Evolutionary conservation across 2,113 vertebrate species (phyloP).

Genomic region (Zonotrichia leucophrys): DNA sequence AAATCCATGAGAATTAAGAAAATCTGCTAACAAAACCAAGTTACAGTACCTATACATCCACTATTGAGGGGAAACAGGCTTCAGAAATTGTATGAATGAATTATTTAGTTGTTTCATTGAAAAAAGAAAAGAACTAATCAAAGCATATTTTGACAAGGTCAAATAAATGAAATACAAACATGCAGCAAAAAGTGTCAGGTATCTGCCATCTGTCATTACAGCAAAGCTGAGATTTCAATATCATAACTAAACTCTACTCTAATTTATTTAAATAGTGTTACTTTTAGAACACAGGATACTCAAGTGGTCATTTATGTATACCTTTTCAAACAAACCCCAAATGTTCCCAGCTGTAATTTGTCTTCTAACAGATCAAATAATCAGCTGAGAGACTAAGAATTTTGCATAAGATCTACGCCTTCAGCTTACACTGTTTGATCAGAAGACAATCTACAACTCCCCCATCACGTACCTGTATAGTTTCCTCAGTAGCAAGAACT

Average conservation of each 20-base stretch:
- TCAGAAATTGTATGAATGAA: neutral
- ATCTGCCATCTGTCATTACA: neutral
- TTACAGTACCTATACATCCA: neutral
- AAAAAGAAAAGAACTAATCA: neutral
- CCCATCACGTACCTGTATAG: conserved; percentile 85
- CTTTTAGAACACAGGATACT: neutral
- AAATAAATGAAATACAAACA: neutral
- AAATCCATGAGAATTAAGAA: neutral
- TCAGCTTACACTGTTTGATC: neutral
- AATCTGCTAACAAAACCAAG: neutral
- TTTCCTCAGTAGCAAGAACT: conserved; percentile 95
- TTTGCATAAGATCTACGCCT: neutral
- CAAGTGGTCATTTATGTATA: neutral
- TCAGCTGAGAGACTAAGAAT: neutral
- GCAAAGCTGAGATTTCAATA: neutral
- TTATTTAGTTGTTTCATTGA: neutral
- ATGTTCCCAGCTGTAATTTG: neutral
- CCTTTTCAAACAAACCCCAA: neutral
- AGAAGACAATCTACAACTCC: neutral
- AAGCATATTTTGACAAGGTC: neutral
- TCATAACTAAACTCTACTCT: neutral
- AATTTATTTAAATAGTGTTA: neutral
- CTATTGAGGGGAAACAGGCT: neutral
- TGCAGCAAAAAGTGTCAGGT: neutral
- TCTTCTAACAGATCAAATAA: neutral